Evolutionary conservation across 2,113 vertebrate genomes (phyloP), one percentile per base, ranked within the genome.

Genomic region (Cygnus atratus): DNA sequence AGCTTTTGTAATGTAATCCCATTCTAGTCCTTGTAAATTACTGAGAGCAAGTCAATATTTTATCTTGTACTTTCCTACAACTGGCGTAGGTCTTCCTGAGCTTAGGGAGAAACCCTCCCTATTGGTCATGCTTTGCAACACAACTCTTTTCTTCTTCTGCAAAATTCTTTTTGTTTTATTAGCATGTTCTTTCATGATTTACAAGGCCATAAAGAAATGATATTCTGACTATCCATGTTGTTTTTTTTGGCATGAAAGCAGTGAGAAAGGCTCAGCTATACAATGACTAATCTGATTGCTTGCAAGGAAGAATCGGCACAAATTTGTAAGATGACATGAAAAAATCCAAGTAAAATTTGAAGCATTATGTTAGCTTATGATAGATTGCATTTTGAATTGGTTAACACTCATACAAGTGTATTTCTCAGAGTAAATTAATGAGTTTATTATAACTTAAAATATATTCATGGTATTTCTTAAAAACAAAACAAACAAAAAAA

Each of bases 41-140:
- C 68, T 76, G 62, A 68, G 82, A 66, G 19, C 58, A 62, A 76
- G 24, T 93, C 90, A 93, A 78, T 93, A 78, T 87, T 95, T 92
- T 75, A 94, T 29, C 57, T 33, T 2, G 2, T 6, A 0, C 78
- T 89, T 93, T 93, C 29, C 20, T 82, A 6, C 20, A 57, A 24
- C 7, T 29, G 7, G 13, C n/a, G 0, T 25, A 81, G 55, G 39
- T 65, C 37, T 91, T 87, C 22, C 28, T 1, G 11, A 65, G 46
- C 22, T 9, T 57, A 11, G 10, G 26, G 15, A 71, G 62, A 75
- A 91, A 48, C 13, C 61, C 22, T 57, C 11, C 61, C 22, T 57
- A 8, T 37, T 84, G 73, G 25, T 52, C 1, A 8, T 67, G 11
- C 14, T 75, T 87, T 73, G 48, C 58, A 48, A 10, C 55, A 19